Evolutionary conservation across 2,888 invertebrate genomes (phyloP), one percentile per base, ranked within the genome.

Genomic region (Cistogaster globosa): DNA sequence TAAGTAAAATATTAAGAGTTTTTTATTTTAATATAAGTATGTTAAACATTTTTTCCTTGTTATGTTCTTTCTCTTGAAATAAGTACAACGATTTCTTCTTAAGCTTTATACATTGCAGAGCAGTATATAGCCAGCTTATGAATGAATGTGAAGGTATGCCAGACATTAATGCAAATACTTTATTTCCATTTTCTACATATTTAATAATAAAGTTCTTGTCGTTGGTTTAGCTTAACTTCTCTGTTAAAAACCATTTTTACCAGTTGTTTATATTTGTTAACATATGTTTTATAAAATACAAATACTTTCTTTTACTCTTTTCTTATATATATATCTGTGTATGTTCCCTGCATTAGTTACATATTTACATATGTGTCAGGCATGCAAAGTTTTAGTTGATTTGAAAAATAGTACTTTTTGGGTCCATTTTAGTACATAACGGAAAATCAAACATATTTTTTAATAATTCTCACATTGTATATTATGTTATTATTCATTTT

Each of bases 1-100:
- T 62, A 72, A 65, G 65, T 65, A 71, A 69, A 85, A 71, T 82
- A 78, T 67, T 85, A 85, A 85, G 82, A 85, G 85, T 68, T 77
- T 77, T 65, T 77, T 82, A 71, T 82, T 65, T 76, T 76, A 76
- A 82, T 76, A 72, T 60, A 62, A 62, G 72, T 74, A 38, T 20
- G 26, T 69, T 72, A 69, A 55, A 26, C 68, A n/a, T 45, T 67
- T 48, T 42, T 63, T 26, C 18, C 14, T 8, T 36, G 8, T 36
- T 45, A 26, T 51, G 18, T 63, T 58, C 18, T 60, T 77, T 38
- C 60, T 32, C 32, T 78, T 69, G 42, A 42, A 53, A 62, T 78
- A 69, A 78, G 69, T 18, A 63, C 18, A 62, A 69, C 6, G 16
- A 69, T 60, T 14, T 63, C 20, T 71, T 38, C 55, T 71, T 63